phyloP scores from a whole-genome alignment of 2,113 vertebrate species.

The Myrmophylax atrothorax region DNA sequence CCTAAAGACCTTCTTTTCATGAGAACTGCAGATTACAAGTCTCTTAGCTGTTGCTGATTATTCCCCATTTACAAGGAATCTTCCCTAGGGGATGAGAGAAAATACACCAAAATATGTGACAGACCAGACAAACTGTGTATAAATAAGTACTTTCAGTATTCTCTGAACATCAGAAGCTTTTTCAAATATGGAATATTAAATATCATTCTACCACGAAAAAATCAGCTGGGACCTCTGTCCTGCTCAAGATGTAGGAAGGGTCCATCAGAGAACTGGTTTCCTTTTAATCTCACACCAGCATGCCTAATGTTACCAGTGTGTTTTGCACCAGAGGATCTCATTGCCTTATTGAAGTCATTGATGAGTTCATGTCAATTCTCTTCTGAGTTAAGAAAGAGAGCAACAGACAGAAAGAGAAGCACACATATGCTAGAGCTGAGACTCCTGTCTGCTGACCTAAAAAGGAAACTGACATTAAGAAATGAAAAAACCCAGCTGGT shows the following conservation, averaged over 20 bases:
- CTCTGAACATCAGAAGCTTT: not conserved
- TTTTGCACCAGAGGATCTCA: not conserved
- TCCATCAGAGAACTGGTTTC: not conserved
- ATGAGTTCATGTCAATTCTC: not conserved
- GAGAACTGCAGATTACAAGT: not conserved
- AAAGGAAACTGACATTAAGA: constrained; percentile 41
- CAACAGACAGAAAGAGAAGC: not conserved
- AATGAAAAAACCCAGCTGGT: constrained; percentile 58
- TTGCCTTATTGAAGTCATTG: not conserved
- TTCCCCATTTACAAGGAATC: not conserved
- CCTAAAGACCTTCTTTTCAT: not conserved
- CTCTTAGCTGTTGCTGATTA: not conserved
- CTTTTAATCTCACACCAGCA: not conserved
- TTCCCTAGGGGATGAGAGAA: not conserved
- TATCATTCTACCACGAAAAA: not conserved
- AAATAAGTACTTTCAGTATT: not conserved
- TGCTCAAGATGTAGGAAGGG: not conserved
- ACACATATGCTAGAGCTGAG: not conserved
- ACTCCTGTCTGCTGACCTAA: constrained; percentile 41
- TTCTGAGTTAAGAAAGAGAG: not conserved
- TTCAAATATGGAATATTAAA: not conserved
- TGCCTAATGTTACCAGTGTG: not conserved
- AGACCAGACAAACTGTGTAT: not conserved
- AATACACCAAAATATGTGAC: not conserved
- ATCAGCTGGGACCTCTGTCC: not conserved